phyloP scores from a whole-genome alignment of 2,888 invertebrate genomes.

The Protonemura montana region DNA sequence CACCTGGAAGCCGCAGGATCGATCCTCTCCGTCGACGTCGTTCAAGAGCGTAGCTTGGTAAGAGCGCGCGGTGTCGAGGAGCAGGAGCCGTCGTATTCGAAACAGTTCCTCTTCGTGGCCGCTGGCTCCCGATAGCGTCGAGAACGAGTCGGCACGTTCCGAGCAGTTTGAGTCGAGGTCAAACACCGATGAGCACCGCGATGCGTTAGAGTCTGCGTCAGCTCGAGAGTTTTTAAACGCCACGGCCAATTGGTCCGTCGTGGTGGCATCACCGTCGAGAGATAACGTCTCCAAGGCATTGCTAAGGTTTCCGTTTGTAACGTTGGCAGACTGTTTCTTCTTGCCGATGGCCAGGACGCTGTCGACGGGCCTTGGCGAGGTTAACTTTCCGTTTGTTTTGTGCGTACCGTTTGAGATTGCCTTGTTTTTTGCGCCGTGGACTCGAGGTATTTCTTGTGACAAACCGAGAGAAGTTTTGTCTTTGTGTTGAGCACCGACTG shows the following conservation, averaged over 20 bases:
- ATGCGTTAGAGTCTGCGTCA: conserved; percentile 49
- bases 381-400: background rate
- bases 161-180: conserved; percentile 50
- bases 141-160: conserved; percentile 49
- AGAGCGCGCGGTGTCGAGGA: conserved; percentile 44
- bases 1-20: no score
- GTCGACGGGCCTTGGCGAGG: background rate
- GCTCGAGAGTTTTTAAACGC: conserved; percentile 44
- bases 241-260: conserved; percentile 45
- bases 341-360: background rate
- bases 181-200: conserved; percentile 49
- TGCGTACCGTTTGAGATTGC: background rate
- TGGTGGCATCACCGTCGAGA: background rate
- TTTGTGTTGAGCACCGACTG: background rate
- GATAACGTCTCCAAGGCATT: background rate
- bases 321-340: background rate
- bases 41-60: conserved; percentile 15
- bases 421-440: background rate
- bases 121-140: conserved; percentile 49
- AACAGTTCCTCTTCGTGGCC: conserved; percentile 51
- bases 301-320: background rate
- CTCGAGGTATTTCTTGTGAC: background rate
- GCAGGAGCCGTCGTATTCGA: conserved; percentile 47
- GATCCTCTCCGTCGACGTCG: background rate
- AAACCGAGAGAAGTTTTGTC: background rate